A percentile compares a stretch with the other conserved stretches of the same genome.
Evolutionary conservation across 2,888 invertebrate genomes (phyloP).

Genomic region (Incurvaria masculella): DNA sequence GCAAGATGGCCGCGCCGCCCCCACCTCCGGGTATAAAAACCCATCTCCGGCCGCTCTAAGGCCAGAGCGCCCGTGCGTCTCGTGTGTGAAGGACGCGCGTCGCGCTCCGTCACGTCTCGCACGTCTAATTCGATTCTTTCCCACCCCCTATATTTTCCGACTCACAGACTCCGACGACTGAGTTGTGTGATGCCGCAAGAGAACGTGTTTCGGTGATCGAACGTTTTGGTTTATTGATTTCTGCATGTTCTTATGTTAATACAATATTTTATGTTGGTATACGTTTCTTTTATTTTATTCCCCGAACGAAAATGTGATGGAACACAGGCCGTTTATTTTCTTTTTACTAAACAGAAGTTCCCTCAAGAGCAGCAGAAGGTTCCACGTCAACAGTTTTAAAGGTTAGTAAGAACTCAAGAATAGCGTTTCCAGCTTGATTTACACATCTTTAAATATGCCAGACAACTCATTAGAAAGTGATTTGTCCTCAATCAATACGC

Average conservation of each 20-base stretch:
- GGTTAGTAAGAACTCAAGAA: too few species aligned
- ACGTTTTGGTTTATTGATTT: not conserved
- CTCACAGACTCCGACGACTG: not conserved
- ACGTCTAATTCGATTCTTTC: not conserved
- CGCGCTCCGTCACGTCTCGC: not conserved
- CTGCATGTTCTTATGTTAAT: not conserved
- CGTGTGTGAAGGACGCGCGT: not conserved
- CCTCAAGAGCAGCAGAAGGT: too few species aligned
- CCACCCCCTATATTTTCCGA: not conserved
- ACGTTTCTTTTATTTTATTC: not conserved
- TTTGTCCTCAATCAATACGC: too few species aligned
- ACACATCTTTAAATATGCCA: too few species aligned
- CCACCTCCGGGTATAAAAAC: not conserved
- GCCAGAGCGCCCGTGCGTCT: not conserved
- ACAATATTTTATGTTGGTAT: not conserved
- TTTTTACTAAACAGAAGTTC: too few species aligned
- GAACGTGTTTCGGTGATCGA: not conserved
- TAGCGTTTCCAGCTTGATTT: too few species aligned
- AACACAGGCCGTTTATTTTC: not conserved
- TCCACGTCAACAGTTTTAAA: too few species aligned
- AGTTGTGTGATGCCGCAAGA: not conserved
- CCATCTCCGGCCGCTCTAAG: not conserved
- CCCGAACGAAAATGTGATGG: not conserved
- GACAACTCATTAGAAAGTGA: too few species aligned
- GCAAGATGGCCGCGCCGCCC: not conserved